Evolutionary conservation across 2,888 invertebrate species (phyloP), one percentile per base, ranked within the genome.

Genomic region (Malthinus flaveolus): DNA sequence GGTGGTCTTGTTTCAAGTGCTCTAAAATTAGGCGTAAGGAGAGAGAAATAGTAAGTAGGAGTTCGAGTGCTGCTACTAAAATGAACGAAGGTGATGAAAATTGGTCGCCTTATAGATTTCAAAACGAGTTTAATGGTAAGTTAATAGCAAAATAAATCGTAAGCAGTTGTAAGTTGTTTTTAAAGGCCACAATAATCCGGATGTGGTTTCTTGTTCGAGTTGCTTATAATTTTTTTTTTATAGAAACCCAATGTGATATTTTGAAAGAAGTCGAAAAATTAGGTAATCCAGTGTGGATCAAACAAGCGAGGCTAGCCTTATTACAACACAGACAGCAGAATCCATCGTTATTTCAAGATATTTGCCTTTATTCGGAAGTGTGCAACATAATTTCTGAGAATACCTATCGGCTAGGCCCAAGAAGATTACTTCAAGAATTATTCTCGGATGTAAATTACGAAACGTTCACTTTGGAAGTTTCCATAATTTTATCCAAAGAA

Each of bases 361-460:
- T 92, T 58, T 97, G 97, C 78, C 84, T 97, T 11, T 97, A 95
- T 80, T 95, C 95, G 0, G 97, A 97, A 77, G 89, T 95, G 9
- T 90, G 92, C 75, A 87, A 86, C 61, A 82, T 92, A 55, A 81
- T 97, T 54, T 87, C 91, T 0, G 84, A 86, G 51, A 90, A 89
- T 75, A 88, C 90, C 39, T 95, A 93, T 78, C 86, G 94, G 72
- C 81, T 95, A 72, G 85, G 86, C 61, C 89, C 94, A 1, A 84
- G 97, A 8, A 85, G 95, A 54, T 93, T 96, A 78, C 81, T 97
- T 32, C 97, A 97, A 76, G 97, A 97, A 77, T 82, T 97, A 34
- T 97, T 97, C 78, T 83, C 93, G 49, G 97, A 97, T 73, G 83
- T 92, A 15, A 82, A 84, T 71, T 93, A 91, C 74, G 87, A 88